phyloP scores from a whole-genome alignment of 2,797 vertebrate species.

The Coranthus polyacanthus region DNA sequence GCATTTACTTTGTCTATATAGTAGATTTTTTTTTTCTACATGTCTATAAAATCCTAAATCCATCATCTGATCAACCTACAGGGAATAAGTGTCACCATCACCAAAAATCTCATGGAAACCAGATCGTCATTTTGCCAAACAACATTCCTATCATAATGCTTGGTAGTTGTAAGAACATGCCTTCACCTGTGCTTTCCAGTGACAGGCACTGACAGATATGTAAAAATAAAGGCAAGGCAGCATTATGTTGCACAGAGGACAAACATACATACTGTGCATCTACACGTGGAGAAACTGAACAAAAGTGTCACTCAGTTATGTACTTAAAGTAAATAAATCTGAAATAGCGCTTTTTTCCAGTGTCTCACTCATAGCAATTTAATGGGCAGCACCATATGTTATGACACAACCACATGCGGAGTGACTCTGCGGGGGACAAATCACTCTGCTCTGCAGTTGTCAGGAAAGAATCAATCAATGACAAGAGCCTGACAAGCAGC shows the following conservation, averaged over 20 bases:
- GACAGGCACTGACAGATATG: neutral
- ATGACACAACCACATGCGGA: neutral
- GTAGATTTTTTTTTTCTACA: too few species aligned
- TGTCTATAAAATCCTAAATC: neutral
- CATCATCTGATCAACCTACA: neutral
- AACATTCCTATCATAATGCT: conserved; percentile 1
- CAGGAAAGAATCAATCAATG: conserved; percentile 7
- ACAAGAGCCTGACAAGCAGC: neutral
- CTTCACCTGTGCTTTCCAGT: neutral
- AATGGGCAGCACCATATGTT: neutral
- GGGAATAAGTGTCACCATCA: neutral
- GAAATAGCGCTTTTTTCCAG: too few species aligned
- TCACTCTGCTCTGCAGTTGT: conserved; percentile 2
- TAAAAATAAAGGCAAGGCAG: neutral
- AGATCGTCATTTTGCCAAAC: neutral
- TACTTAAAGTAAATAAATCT: too few species aligned
- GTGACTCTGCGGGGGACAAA: neutral
- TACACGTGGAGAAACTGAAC: too few species aligned
- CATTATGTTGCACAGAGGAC: too few species aligned
- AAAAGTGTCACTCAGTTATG: too few species aligned
- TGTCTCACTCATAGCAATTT: neutral
- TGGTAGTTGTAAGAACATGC: neutral
- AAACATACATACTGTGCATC: too few species aligned
- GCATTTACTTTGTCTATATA: too few species aligned
- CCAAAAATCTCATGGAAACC: neutral